Conservation (phyloP, 2,113 vertebrate genomes). For the Brachyistius frenatus region DNA sequence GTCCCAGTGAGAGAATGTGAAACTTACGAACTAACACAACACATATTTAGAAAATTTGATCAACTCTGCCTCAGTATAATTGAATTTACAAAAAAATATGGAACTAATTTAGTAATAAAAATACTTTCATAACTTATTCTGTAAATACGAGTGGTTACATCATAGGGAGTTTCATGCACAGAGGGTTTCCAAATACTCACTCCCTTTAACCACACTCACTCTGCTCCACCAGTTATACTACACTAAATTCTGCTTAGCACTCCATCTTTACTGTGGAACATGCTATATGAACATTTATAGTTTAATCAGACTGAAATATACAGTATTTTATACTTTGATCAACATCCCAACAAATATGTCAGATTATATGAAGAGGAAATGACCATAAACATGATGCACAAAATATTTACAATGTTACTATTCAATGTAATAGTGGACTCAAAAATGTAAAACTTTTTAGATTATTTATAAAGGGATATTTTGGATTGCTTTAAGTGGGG, state of each 20-base stretch:
- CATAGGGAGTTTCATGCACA: conserved; percentile 44
- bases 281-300: background rate
- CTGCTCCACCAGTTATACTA: conserved; percentile 19
- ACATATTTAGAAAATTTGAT: conserved; percentile 7
- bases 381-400: too few species aligned
- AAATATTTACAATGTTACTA: too few species aligned
- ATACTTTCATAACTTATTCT: conserved; percentile 32
- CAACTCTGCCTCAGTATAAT: conserved; percentile 2
- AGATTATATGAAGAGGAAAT: background rate
- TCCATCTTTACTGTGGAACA: background rate
- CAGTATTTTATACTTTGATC: background rate
- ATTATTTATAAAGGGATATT: too few species aligned
- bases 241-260: conserved; percentile 1
- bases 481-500: too few species aligned
- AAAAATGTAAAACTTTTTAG: too few species aligned
- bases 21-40: background rate
- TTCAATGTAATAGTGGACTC: too few species aligned
- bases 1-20: background rate
- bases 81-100: conserved; percentile 36
- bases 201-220: conserved; percentile 44
- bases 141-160: conserved; percentile 41
- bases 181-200: conserved; percentile 45
- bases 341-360: conserved; percentile 1
- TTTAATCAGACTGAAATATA: background rate
- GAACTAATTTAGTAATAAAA: conserved; percentile 47